phyloP scores from a whole-genome alignment of 2,888 invertebrate species.

The Ochlodes sylvanus region DNA sequence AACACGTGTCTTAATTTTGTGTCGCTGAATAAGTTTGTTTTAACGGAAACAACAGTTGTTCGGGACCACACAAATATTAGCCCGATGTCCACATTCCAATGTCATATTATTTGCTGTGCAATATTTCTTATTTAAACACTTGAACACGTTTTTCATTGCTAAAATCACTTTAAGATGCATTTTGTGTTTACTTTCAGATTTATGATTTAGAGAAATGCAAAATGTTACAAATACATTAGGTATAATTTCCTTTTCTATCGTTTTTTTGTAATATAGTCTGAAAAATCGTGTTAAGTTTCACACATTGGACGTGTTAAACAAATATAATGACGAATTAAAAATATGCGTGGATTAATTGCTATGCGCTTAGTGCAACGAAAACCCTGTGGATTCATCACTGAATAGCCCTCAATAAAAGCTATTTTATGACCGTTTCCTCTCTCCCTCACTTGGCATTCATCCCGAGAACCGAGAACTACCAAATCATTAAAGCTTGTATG shows the following conservation, averaged over 20 bases:
- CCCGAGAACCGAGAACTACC: slow-evolving; percentile 65
- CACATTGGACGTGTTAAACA: neutral
- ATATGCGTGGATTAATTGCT: slow-evolving; percentile 50
- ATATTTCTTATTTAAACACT: slow-evolving; percentile 30
- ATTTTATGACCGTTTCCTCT: slow-evolving; percentile 80
- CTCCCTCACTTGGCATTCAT: slow-evolving; percentile 77
- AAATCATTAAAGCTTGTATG: slow-evolving; percentile 76
- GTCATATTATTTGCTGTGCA: slow-evolving; percentile 46
- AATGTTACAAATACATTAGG: too few relatives aligned
- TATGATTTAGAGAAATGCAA: too few relatives aligned
- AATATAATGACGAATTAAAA: neutral
- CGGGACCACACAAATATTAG: slow-evolving; percentile 58
- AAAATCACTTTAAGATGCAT: neutral
- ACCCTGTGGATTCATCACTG: slow-evolving; percentile 48
- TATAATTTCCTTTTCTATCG: too few relatives aligned
- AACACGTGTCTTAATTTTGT: slow-evolving; percentile 44
- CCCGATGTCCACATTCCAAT: slow-evolving; percentile 44
- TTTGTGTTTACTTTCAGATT: too few relatives aligned
- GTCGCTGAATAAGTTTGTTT: slow-evolving; percentile 47
- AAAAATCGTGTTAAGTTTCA: too few relatives aligned
- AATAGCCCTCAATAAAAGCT: slow-evolving; percentile 72
- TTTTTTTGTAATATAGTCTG: too few relatives aligned
- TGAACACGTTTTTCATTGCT: neutral
- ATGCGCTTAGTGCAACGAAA: slow-evolving; percentile 51
- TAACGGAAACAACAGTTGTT: slow-evolving; percentile 47